A percentile compares a stretch with the other conserved stretches of the same genome.
phyloP scores from a whole-genome alignment of 2,113 vertebrate genomes.

The Scytalopus superciliaris region DNA sequence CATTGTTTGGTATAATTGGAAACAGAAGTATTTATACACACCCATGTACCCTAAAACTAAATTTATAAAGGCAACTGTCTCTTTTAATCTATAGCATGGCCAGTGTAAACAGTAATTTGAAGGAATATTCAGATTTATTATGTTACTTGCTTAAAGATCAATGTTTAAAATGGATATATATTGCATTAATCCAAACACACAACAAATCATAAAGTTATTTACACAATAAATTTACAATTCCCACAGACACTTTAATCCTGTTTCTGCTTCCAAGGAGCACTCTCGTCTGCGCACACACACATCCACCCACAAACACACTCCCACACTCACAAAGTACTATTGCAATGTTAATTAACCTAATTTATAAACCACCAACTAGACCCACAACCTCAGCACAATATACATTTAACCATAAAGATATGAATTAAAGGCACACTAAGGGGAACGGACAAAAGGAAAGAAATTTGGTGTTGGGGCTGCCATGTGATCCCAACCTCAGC shows the following conservation, averaged over 20 bases:
- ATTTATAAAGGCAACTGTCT: constrained; percentile 85
- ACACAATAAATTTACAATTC: constrained; percentile 71
- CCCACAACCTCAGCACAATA: constrained; percentile 33
- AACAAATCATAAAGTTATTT: constrained; percentile 73
- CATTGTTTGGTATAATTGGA: constrained; percentile 82
- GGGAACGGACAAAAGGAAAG: constrained; percentile 10
- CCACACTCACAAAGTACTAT: background rate
- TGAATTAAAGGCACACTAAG: constrained; percentile 48
- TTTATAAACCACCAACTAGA: constrained; percentile 70
- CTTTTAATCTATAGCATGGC: constrained; percentile 80
- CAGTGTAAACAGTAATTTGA: constrained; percentile 78
- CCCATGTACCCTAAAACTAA: constrained; percentile 63
- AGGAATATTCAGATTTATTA: constrained; percentile 77
- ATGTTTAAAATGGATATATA: constrained; percentile 76
- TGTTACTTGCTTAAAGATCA: constrained; percentile 70
- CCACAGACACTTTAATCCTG: constrained; percentile 70
- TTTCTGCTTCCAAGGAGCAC: constrained; percentile 54
- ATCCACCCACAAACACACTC: background rate
- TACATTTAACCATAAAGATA: constrained; percentile 55
- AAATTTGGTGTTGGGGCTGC: background rate
- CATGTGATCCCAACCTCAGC: accelerated
- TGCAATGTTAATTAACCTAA: constrained; percentile 70
- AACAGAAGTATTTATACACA: constrained; percentile 82
- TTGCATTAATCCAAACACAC: constrained; percentile 73
- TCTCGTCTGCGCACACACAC: constrained; percentile 15